Base-by-base conservation (phyloP, 2,113 vertebrate genomes). In the Nymphicus hollandicus region DNA sequence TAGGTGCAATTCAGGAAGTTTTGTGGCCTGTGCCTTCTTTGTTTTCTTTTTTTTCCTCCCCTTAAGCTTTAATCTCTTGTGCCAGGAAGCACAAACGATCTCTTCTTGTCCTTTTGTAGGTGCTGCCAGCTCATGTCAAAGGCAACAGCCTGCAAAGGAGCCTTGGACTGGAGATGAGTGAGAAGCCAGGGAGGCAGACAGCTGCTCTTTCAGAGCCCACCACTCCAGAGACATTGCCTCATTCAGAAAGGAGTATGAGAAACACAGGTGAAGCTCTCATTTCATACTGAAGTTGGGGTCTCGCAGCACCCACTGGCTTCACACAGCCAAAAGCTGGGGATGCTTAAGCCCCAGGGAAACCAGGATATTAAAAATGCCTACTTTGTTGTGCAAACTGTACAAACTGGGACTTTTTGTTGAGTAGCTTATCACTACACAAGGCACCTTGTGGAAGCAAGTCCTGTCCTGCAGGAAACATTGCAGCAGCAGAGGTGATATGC, bases 381-480 rank as follows among this genome's bases (percentile, higher is more conserved):
- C 33, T 58, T 35, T 35, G 22, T 23, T 24, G 55, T n/a, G 33
- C 33, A 23, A 6, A n/a, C 33, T 58, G n/a, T 4, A 24, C 56
- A 58, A 68, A 60, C 20, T 18, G 49, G 20, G 16, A 11, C 6
- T 20, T 76, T 15, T 13, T 52, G 22, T 39, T 50, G 3, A 18
- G 23, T 8, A 65, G 66, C 5, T 52, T 37, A 12, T 39, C 6
- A 0, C 44, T 20, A n/a, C 1, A 0, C 29, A 4, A 53, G 74
- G 52, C 43, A 37, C 23, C 31, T 55, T 2, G 0, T 61, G 82
- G 74, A n/a, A 78, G 47, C 13, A 18, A 44, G 4, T 72, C 29
- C 7, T 81, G 6, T 16, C 27, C 33, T 1, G 1, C 0, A 4
- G 82, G 56, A 50, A 27, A 0, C 1, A 6, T 16, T 1, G 1